Percentiles rank a stretch among this genome's conserved stretches.
phyloP scores from a whole-genome alignment of 2,888 invertebrate species.

The Trilocha varians region DNA sequence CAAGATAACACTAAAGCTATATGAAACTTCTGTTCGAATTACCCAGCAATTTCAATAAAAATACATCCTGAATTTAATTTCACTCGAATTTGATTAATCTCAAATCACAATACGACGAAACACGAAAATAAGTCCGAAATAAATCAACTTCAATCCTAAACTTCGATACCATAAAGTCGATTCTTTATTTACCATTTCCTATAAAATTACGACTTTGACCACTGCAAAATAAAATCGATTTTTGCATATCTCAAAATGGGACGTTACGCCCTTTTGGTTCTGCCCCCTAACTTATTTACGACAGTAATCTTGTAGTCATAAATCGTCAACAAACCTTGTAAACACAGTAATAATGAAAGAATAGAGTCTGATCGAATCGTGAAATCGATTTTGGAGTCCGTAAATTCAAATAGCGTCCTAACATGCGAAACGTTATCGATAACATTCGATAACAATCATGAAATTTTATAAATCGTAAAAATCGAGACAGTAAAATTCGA shows the following conservation, averaged over 20 bases:
- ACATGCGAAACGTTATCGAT: conserved; percentile 2
- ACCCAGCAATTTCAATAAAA: too few relatives aligned
- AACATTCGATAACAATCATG: neutral
- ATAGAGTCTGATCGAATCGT: neutral
- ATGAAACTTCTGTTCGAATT: too few relatives aligned
- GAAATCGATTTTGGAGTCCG: neutral
- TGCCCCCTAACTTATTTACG: neutral
- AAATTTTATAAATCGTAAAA: neutral
- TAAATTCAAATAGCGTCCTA: neutral
- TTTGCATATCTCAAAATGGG: neutral
- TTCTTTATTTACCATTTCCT: too few relatives aligned
- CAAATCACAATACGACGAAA: conserved; percentile 14
- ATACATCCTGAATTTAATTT: neutral
- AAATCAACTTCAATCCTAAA: neutral
- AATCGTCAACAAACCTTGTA: neutral
- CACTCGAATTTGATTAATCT: neutral
- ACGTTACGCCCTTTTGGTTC: neutral
- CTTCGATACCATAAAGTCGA: neutral
- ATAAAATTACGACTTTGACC: too few relatives aligned
- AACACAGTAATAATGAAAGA: neutral
- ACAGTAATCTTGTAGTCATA: neutral
- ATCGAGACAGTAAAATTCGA: neutral
- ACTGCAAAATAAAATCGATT: neutral
- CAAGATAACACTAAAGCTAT: too few relatives aligned
- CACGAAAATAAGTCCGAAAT: conserved; percentile 6